phyloP scores from a whole-genome alignment of 2,113 vertebrate genomes.

The Tricholaema leucomelas region DNA sequence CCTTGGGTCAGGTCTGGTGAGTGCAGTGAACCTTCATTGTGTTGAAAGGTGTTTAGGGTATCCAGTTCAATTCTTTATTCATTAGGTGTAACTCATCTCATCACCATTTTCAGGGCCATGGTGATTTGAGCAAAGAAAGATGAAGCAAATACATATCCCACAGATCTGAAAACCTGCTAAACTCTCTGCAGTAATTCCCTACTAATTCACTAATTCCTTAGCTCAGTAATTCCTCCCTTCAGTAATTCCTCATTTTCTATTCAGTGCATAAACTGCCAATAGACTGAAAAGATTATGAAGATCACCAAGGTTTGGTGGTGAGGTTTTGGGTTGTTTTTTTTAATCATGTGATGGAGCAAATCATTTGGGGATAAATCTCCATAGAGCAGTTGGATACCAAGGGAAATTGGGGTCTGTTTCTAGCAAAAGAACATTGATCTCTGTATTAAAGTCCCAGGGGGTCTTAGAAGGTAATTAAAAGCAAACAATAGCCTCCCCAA shows the following conservation, averaged over 20 bases:
- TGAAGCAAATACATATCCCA: constrained; percentile 61
- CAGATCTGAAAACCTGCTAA: constrained; percentile 53
- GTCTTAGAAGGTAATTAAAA: not conserved
- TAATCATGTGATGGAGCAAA: constrained; percentile 44
- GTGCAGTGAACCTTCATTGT: not conserved
- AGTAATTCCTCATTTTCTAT: constrained; percentile 76
- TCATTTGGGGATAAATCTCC: constrained; percentile 40
- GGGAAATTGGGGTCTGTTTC: not conserved
- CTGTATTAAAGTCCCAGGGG: not conserved
- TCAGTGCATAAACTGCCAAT: constrained; percentile 72
- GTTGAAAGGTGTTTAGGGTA: constrained; percentile 41
- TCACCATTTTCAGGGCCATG: constrained; percentile 72
- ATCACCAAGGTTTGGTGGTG: constrained; percentile 18
- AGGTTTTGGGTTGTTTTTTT: not conserved
- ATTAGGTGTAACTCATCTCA: constrained; percentile 72
- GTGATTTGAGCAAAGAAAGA: constrained; percentile 71
- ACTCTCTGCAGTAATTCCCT: not conserved
- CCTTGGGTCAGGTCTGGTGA: not conserved
- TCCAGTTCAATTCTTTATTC: constrained; percentile 49
- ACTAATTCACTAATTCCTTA: too few relatives aligned
- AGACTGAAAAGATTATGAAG: constrained; percentile 71
- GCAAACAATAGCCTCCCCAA: too few relatives aligned
- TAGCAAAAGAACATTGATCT: not conserved
- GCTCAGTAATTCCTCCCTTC: constrained; percentile 69
- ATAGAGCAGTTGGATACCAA: not conserved